Evolutionary conservation across 2,888 invertebrate species (phyloP).

Genomic region (Tethea ocularis): DNA sequence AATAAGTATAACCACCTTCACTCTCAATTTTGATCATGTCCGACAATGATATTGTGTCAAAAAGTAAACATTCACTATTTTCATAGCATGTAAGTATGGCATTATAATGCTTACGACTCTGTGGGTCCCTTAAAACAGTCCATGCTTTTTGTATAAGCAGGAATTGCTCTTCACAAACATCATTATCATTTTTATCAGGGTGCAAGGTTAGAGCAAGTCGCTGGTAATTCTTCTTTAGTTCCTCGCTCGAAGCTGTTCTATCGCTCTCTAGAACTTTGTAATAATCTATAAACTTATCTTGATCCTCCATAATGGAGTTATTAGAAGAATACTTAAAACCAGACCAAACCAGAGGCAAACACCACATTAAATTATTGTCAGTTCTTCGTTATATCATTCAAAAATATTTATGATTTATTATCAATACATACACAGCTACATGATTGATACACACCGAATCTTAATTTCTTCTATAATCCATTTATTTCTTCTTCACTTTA

Average conservation of each 20-base stretch:
- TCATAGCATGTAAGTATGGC: slow-evolving; percentile 83
- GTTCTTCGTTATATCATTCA: too few relatives aligned
- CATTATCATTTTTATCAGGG: slow-evolving; percentile 82
- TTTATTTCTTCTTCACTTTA: too few relatives aligned
- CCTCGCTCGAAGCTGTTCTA: slow-evolving; percentile 78
- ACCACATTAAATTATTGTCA: too few relatives aligned
- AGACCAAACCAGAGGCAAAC: too few relatives aligned
- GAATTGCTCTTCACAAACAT: slow-evolving; percentile 52
- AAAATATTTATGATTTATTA: too few relatives aligned
- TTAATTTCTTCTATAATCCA: too few relatives aligned
- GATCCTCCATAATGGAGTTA: slow-evolving; percentile 29
- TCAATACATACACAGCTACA: too few relatives aligned
- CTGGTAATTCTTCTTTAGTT: slow-evolving; percentile 86
- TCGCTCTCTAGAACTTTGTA: slow-evolving; percentile 83
- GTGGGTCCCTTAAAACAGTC: slow-evolving; percentile 85
- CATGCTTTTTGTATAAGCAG: slow-evolving; percentile 87
- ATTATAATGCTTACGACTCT: slow-evolving; percentile 86
- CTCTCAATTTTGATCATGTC: slow-evolving; percentile 73
- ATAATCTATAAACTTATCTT: slow-evolving; percentile 56
- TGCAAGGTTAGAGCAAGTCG: slow-evolving; percentile 82
- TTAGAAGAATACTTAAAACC: not conserved
- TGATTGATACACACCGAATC: too few relatives aligned
- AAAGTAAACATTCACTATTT: slow-evolving; percentile 84
- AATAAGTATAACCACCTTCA: slow-evolving; percentile 73
- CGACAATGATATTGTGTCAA: slow-evolving; percentile 78